Conservation (phyloP, 92 coral and sea anemone genomes). For the Porites divaricata region DNA sequence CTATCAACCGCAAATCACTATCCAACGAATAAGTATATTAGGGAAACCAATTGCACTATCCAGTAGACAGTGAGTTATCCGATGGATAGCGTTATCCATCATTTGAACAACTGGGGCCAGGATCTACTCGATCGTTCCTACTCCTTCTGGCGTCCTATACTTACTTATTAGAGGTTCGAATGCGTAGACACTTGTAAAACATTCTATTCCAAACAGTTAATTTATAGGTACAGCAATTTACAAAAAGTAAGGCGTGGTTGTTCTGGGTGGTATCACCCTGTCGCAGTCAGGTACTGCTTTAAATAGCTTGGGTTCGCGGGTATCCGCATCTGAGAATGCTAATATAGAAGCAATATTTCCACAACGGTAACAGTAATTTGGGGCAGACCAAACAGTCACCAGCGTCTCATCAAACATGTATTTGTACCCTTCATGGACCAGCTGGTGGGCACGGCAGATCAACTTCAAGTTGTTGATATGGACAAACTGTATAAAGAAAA, state of each 20-base stretch:
- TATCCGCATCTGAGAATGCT: slow-evolving; percentile 94
- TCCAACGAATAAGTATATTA: no score
- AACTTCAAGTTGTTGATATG: slow-evolving; percentile 97
- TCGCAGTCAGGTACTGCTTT: slow-evolving; percentile 97
- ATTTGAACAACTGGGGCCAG: no score
- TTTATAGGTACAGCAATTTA: slow-evolving; percentile 17
- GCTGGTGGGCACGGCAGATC: slow-evolving; percentile 96
- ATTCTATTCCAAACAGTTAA: neutral
- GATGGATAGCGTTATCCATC: no score
- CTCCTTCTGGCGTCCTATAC: no score
- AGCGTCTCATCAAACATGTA: slow-evolving; percentile 99
- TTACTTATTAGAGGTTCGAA: no score
- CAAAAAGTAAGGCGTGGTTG: slow-evolving; percentile 95
- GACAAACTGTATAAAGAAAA: slow-evolving; percentile 72
- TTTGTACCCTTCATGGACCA: slow-evolving; percentile 98
- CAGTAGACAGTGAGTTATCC: no score
- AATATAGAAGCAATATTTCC: slow-evolving; percentile 97
- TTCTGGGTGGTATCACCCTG: slow-evolving; percentile 95
- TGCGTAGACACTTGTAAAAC: no score
- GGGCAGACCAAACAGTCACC: slow-evolving; percentile 99
- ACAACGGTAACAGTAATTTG: slow-evolving; percentile 98
- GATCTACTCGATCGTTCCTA: no score
- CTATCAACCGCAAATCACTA: no score
- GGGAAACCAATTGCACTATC: no score
- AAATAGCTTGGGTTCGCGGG: slow-evolving; percentile 92